These are phyloP conservation scores for Phainopepla nitens DNA, from an alignment of 2,113 vertebrate species.

Conservation along the genomic window DNA sequence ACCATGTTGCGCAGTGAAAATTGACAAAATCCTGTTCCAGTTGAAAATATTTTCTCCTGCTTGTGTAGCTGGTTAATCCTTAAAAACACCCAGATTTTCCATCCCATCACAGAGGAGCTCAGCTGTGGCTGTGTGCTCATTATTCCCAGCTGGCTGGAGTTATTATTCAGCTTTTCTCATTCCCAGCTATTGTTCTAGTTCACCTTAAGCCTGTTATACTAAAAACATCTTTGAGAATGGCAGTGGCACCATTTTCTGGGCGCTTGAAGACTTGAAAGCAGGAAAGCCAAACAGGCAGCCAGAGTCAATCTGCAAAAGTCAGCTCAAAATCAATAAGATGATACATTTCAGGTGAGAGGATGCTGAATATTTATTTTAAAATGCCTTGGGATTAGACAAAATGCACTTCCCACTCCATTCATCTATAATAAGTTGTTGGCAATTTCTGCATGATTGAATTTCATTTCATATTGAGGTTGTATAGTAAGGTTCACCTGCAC, in stretches of 20 bases:
- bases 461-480: background rate
- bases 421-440: background rate
- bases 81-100: background rate
- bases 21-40: background rate
- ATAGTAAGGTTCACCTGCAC: background rate
- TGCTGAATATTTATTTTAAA: conserved; percentile 37
- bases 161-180: conserved; percentile 24
- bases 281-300: background rate
- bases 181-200: background rate
- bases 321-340: conserved; percentile 32
- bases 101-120: background rate
- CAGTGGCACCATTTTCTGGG: conserved; percentile 16
- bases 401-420: conserved; percentile 37
- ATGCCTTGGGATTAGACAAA: conserved; percentile 37
- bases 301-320: conserved; percentile 30
- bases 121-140: background rate
- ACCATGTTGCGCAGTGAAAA: background rate
- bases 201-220: conserved; percentile 7
- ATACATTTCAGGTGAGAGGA: conserved; percentile 45
- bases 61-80: conserved; percentile 19
- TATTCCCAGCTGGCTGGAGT: background rate
- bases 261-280: background rate
- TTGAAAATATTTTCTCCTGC: background rate
- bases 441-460: conserved; percentile 43
- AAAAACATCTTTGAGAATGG: background rate